These are phyloP conservation scores for Dysmachus trigonus DNA, from an alignment of 2,888 invertebrate species.

Conservation along the genomic window DNA sequence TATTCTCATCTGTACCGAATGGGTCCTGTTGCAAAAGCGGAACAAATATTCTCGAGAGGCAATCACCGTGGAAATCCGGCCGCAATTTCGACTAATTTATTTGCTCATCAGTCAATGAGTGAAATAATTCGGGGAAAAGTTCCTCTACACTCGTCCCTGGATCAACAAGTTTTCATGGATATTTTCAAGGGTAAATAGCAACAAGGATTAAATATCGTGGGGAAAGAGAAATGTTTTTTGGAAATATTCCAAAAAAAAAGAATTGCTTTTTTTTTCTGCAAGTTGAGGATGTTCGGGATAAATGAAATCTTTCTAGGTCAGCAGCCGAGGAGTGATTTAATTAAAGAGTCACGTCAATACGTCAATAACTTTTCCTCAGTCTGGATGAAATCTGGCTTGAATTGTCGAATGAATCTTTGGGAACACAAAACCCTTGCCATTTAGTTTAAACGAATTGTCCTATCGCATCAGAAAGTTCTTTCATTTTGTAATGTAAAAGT, in stretches of 20 bases:
- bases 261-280: background rate
- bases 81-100: conserved; percentile 16
- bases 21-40: background rate
- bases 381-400: background rate
- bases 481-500: background rate
- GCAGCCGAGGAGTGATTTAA: background rate
- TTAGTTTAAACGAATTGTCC: background rate
- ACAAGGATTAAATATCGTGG: background rate
- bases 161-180: conserved; percentile 1
- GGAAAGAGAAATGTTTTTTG: background rate
- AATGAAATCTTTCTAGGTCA: background rate
- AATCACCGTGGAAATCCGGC: background rate
- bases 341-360: background rate
- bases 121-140: conserved; percentile 4
- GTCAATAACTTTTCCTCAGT: background rate
- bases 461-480: background rate
- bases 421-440: background rate
- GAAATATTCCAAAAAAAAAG: background rate
- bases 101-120: conserved; percentile 7
- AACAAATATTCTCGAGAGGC: background rate
- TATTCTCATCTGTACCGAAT: background rate
- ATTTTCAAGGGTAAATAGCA: background rate
- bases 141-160: background rate
- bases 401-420: background rate
- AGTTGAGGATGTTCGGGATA: background rate